Conservation (phyloP, 2,797 vertebrate species). For the Hirundo rustica region DNA sequence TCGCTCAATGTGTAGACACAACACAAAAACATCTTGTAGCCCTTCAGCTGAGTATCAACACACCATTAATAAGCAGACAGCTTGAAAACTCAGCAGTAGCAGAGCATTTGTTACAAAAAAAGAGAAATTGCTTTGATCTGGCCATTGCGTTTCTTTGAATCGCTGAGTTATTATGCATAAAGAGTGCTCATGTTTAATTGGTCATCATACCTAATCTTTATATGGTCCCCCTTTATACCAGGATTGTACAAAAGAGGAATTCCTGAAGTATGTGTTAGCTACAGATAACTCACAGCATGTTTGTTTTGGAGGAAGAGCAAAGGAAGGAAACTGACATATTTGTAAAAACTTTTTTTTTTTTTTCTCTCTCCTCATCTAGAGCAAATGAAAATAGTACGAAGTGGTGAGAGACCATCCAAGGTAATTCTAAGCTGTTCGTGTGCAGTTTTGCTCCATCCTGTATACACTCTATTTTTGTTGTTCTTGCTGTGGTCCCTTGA, state of each 20-base stretch:
- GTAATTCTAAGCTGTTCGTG: neutral
- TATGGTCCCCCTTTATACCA: neutral
- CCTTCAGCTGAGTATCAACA: conserved; percentile 1
- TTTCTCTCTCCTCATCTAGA: neutral
- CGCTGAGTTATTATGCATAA: accelerated
- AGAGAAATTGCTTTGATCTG: neutral
- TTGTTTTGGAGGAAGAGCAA: conserved; percentile 51
- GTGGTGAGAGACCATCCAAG: neutral
- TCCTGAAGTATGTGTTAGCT: conserved; percentile 31
- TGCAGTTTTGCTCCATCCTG: neutral
- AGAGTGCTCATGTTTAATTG: neutral
- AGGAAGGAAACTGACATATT: conserved; percentile 45
- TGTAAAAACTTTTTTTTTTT: neutral
- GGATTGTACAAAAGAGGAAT: conserved; percentile 26
- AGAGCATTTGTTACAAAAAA: neutral
- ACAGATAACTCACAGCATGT: neutral
- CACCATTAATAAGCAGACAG: neutral
- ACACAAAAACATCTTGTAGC: conserved; percentile 7
- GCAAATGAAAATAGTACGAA: conserved; percentile 6
- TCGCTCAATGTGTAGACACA: neutral
- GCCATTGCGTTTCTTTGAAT: neutral
- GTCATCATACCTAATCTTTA: neutral
- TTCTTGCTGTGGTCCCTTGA: conserved; percentile 5
- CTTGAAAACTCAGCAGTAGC: neutral
- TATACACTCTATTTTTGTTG: neutral